Base-by-base conservation (phyloP, 1,140 invertebrate genomes). In the Platyscapa corneri region DNA sequence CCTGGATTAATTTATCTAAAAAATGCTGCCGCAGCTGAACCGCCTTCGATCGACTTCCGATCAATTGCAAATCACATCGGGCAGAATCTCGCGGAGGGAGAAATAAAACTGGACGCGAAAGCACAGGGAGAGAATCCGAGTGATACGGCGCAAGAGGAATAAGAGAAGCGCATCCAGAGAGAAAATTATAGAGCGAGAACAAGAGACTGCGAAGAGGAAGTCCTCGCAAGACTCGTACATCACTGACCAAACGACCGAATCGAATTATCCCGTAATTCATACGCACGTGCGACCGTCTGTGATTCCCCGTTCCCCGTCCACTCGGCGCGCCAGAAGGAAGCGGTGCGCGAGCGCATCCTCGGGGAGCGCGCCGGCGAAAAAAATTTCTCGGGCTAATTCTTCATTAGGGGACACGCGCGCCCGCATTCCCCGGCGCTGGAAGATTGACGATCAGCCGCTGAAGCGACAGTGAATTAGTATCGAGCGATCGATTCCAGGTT, bases 181-280 rank as follows among this genome's bases (percentile, higher is more conserved):
- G 56, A 60, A 60, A 46, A 67, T 39, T 65, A 79, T n/a, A 64
- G 34, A 27, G 5, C 6, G 78, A 60, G 39, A 82, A 39, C 6
- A 60, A 60, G 56, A 64, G 32, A 39, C 0, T 10, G 53, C 18
- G 0, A 60, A 60, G 67, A 74, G 49, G 49, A 82, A 74, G 32
- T 72, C 10, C 67, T 74, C 18, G 12, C 14, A 64, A 81, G 78
- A 27, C 39, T 81, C 64, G 70, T 82, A 82, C 46, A 70, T 82
- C 49, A 82, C 0, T 18, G 12, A 23, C 18, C 80, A 18, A 75
- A 23, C 23, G 34, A 16, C 16, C 70, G 32, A 76, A 65, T 76
- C 82, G 74, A 77, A 84, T 84, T 67, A 83, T 67, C 64, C 74
- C 53, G 70, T 75, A 85, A 81, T 80, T 53, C 79, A 82, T 88